phyloP scores from a whole-genome alignment of 1,140 invertebrate species.

The Teleogryllus occipitalis region DNA sequence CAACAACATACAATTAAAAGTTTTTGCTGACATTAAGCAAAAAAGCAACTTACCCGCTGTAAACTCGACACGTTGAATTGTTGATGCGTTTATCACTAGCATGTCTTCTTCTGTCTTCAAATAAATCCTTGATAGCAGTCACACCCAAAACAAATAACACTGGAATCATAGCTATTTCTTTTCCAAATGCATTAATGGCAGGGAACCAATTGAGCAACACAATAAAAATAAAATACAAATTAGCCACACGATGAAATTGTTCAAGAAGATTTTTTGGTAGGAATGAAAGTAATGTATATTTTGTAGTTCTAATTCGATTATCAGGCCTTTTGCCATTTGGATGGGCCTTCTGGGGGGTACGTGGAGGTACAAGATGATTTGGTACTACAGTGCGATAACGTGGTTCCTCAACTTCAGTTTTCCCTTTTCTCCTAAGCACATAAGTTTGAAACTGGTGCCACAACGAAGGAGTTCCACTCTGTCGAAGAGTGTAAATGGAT shows the following conservation, averaged over 20 bases:
- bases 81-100: constrained; percentile 90
- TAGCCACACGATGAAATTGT: constrained; percentile 95
- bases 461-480: constrained; percentile 55
- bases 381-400: constrained; percentile 65
- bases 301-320: constrained; percentile 87
- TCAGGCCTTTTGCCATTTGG: constrained; percentile 71
- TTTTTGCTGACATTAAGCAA: too few species aligned
- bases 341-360: constrained; percentile 66
- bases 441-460: constrained; percentile 57
- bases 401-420: constrained; percentile 47
- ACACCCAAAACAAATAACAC: constrained; percentile 90
- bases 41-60: constrained; percentile 57
- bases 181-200: constrained; percentile 88
- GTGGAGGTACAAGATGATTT: constrained; percentile 71
- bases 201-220: constrained; percentile 93
- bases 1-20: too few species aligned
- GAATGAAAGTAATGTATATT: constrained; percentile 91
- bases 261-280: constrained; percentile 94
- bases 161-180: constrained; percentile 91
- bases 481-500: constrained; percentile 77
- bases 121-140: constrained; percentile 95
- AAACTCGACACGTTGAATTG: constrained; percentile 83
- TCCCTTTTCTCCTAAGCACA: constrained; percentile 39
- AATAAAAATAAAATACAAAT: constrained; percentile 97
- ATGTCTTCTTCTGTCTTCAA: constrained; percentile 86